Evolutionary conservation across 1,140 invertebrate species (phyloP).

Genomic region (Harpegnathos saltator): DNA sequence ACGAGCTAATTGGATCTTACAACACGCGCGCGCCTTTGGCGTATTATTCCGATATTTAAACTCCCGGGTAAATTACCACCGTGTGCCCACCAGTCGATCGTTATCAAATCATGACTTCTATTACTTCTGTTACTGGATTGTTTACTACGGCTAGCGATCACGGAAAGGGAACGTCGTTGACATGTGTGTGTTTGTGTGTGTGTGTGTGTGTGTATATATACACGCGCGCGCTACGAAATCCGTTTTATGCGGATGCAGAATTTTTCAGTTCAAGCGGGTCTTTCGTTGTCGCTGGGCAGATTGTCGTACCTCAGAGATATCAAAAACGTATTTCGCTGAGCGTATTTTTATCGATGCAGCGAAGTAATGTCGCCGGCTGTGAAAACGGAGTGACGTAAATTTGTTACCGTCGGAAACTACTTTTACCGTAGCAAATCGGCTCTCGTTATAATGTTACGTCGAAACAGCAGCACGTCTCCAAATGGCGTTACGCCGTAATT

Average conservation of each 20-base stretch:
- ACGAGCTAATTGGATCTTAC: conserved; percentile 3
- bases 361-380: background rate
- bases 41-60: background rate
- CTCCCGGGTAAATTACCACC: background rate
- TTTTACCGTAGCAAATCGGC: background rate
- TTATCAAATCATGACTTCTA: conserved; percentile 7
- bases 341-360: conserved; percentile 21
- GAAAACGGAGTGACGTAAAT: conserved; percentile 13
- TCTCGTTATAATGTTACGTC: conserved; percentile 1
- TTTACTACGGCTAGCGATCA: background rate
- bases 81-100: background rate
- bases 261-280: background rate
- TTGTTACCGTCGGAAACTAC: conserved; percentile 17
- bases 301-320: background rate
- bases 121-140: conserved; percentile 3
- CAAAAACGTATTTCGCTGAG: conserved; percentile 3
- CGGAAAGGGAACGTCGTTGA: background rate
- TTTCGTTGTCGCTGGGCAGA: background rate
- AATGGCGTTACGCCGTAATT: background rate
- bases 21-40: background rate
- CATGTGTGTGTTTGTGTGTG: too few species aligned
- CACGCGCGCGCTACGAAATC: too few species aligned
- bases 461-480: background rate
- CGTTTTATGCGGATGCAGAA: background rate
- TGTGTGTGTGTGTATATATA: too few species aligned